These are phyloP conservation scores for Fulica atra DNA, from an alignment of 2,113 vertebrate genomes.

Conservation along the genomic window DNA sequence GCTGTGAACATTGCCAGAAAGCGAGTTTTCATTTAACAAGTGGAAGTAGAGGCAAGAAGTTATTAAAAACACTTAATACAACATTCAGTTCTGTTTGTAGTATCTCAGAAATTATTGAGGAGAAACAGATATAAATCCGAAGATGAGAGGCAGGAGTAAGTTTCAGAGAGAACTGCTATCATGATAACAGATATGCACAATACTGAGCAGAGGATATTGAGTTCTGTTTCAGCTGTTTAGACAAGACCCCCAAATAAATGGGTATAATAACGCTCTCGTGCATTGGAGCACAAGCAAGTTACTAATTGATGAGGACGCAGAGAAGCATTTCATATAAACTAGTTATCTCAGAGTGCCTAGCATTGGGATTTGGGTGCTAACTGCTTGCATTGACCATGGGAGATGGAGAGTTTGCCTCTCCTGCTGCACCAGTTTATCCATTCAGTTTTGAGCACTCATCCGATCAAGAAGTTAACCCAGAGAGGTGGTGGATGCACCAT, in stretches of 20 bases:
- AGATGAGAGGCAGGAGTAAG: not conserved
- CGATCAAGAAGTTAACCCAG: not conserved
- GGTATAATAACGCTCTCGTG: constrained; percentile 12
- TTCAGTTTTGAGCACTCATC: not conserved
- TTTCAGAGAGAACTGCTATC: not conserved
- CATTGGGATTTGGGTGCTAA: not conserved
- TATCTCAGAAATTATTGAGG: not conserved
- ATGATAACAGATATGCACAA: not conserved
- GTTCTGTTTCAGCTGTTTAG: constrained; percentile 6
- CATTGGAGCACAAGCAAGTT: not conserved
- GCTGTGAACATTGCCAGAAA: not conserved
- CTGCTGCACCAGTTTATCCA: not conserved
- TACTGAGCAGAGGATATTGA: not conserved
- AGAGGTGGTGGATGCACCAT: no score
- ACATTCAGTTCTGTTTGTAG: not conserved
- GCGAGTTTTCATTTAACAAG: not conserved
- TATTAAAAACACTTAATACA: not conserved
- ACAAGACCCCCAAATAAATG: constrained; percentile 17
- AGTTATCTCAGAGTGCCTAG: not conserved
- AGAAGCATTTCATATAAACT: not conserved
- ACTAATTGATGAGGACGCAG: not conserved
- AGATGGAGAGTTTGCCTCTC: not conserved
- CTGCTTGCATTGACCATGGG: not conserved
- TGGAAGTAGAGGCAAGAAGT: not conserved
- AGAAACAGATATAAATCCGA: not conserved